Conservation (phyloP, 2,797 vertebrate genomes). For the Ataeniobius toweri region DNA sequence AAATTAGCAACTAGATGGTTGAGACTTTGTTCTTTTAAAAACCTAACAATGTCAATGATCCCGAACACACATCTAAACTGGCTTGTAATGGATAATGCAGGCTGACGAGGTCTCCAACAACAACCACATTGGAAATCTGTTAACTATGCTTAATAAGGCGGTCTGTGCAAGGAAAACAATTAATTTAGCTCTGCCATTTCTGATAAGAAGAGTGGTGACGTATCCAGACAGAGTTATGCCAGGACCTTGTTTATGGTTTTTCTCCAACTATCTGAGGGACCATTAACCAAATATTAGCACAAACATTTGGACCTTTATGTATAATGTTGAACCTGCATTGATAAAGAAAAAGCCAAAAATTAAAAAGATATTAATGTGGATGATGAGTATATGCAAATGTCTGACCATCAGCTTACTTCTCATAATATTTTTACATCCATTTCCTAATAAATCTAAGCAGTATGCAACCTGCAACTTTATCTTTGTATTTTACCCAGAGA, state of each 20-base stretch:
- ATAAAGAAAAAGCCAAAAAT: neutral
- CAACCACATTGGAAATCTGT: neutral
- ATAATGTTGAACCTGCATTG: neutral
- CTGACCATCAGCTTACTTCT: neutral
- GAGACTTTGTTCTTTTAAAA: neutral
- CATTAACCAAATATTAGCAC: no score
- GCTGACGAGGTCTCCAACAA: neutral
- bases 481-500: slow-evolving; percentile 78
- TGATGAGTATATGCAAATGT: neutral
- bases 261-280: no score
- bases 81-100: neutral
- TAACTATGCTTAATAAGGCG: neutral
- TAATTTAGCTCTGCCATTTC: neutral
- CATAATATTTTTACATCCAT: neutral
- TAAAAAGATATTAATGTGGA: neutral
- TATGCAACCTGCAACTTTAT: neutral
- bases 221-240: no score
- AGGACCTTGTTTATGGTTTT: no score
- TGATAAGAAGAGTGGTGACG: neutral
- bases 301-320: neutral
- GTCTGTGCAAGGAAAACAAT: neutral
- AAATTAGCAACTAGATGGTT: neutral
- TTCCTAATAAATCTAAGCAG: no score
- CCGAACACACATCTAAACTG: neutral
- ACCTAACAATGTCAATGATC: neutral